phyloP scores from a whole-genome alignment of 2,888 invertebrate genomes.

The Zaprionus lineosus region DNA sequence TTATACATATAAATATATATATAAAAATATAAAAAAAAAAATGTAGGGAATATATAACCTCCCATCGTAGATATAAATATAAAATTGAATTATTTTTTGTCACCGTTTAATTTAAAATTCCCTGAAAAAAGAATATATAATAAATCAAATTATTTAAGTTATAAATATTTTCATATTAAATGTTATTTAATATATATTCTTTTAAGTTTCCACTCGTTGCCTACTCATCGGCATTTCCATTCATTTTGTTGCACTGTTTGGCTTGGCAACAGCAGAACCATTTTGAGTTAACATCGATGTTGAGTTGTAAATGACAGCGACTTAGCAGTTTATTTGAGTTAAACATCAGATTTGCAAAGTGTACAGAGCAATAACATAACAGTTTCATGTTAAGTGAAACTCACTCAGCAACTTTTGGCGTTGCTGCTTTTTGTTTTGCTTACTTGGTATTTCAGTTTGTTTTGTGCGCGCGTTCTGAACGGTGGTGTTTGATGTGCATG shows the following conservation, averaged over 20 bases:
- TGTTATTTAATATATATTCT: too few relatives aligned
- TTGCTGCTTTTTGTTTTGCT: constrained; percentile 36
- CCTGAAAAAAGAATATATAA: too few relatives aligned
- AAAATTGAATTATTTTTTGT: too few relatives aligned
- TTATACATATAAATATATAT: too few relatives aligned
- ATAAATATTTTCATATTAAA: not conserved
- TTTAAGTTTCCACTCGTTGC: too few relatives aligned
- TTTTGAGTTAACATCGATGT: constrained; percentile 39
- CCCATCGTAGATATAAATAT: too few relatives aligned
- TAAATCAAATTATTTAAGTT: not conserved
- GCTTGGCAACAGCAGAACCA: constrained; percentile 27
- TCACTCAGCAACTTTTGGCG: constrained; percentile 35
- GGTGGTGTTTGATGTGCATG: constrained; percentile 44
- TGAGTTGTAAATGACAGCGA: constrained; percentile 15
- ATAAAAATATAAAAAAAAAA: too few relatives aligned
- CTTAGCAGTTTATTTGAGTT: constrained; percentile 8
- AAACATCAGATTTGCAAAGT: constrained; percentile 19
- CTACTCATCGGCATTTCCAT: too few relatives aligned
- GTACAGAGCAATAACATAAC: constrained; percentile 26
- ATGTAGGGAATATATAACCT: too few relatives aligned
- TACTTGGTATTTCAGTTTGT: constrained; percentile 50
- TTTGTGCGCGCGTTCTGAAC: constrained; percentile 59
- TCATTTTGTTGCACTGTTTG: constrained; percentile 32
- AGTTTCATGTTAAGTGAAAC: constrained; percentile 35
- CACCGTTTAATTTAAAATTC: too few relatives aligned